Evolutionary conservation across 2,888 invertebrate species (phyloP), one percentile per base, ranked within the genome.

Genomic region (Oscheius sp.): DNA sequence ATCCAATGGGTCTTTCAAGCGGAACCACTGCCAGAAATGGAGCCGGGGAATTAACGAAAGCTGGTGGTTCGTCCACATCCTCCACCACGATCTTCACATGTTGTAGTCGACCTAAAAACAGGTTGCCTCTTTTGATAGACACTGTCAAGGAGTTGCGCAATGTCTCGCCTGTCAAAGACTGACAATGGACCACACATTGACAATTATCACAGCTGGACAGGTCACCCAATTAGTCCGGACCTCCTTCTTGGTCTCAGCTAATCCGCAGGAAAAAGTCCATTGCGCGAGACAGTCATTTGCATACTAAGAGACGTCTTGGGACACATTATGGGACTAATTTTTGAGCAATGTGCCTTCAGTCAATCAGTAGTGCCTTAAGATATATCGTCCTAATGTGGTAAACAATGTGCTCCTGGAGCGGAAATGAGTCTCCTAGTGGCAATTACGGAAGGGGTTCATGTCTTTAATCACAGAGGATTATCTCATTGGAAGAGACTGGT

Each of bases 1-100:
- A 77, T 72, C 87, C 87, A 33, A 86, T 78, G 13, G 87, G 84
- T 51, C 78, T 76, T 59, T 83, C 79, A 58, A 79, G 51, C 1
- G 87, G 86, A 13, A 87, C 86, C 9, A 88, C 85, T 2, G 85
- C 84, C 90, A 96, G 95, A 95, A 96, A 97, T 29, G 98, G 98
- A 81, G 95, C 91, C 0, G 98, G 98, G 1, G 95, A 93, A 91
- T 98, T 99, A 91, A 96, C 94, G 92, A 99, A 97, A 90, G 95
- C 95, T 0, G 98, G 96, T 1, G 94, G 94, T 90, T 98, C 98
- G 90, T 98, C 97, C 29, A 87, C 83, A 66, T 89, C 88, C 48
- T 77, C 58, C 65, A 88, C 85, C 58, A 78, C 55, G 51, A 82
- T 78, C 70, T 78, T 74, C 21, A 81, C 72, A 1, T 77, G 77